phyloP scores from a whole-genome alignment of 2,113 vertebrate genomes.

The Andinoacara biseriatus region DNA sequence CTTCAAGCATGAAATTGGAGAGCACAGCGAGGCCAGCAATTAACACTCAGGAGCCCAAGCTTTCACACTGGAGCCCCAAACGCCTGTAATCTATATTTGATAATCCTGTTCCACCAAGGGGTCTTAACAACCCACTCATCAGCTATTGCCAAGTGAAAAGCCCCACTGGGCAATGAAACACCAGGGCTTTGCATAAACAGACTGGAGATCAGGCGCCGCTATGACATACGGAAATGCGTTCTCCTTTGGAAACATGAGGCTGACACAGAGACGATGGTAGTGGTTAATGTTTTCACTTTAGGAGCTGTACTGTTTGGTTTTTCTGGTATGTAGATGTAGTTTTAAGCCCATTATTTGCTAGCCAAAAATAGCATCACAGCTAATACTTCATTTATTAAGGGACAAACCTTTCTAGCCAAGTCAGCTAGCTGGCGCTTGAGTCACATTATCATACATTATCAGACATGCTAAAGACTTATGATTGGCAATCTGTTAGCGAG shows the following conservation, averaged over 20 bases:
- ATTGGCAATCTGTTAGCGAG: not conserved
- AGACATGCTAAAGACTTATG: not conserved
- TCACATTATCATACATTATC: too few species aligned
- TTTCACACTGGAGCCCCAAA: constrained; percentile 36
- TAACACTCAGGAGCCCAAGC: constrained; percentile 36
- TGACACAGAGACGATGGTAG: not conserved
- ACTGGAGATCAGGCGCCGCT: constrained; percentile 14
- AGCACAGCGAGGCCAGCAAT: constrained; percentile 36
- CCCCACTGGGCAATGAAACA: constrained; percentile 37
- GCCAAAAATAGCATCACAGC: not conserved
- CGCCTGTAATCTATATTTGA: constrained; percentile 64
- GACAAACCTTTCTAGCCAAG: not conserved
- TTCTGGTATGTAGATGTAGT: not conserved
- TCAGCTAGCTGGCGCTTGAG: not conserved
- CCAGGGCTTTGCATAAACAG: constrained; percentile 1
- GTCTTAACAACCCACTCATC: constrained; percentile 42
- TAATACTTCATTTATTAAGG: not conserved
- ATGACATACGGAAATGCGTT: not conserved
- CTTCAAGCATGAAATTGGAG: constrained; percentile 55
- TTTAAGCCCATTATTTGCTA: not conserved
- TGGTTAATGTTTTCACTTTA: not conserved
- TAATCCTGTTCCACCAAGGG: constrained; percentile 51
- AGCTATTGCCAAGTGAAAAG: constrained; percentile 52
- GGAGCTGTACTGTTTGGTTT: not conserved
- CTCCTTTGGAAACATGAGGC: not conserved